A percentile compares a stretch with the other conserved stretches of the same genome.
Evolutionary conservation across 2,113 vertebrate species (phyloP).

Genomic region (Brienomyrus longianalis): DNA sequence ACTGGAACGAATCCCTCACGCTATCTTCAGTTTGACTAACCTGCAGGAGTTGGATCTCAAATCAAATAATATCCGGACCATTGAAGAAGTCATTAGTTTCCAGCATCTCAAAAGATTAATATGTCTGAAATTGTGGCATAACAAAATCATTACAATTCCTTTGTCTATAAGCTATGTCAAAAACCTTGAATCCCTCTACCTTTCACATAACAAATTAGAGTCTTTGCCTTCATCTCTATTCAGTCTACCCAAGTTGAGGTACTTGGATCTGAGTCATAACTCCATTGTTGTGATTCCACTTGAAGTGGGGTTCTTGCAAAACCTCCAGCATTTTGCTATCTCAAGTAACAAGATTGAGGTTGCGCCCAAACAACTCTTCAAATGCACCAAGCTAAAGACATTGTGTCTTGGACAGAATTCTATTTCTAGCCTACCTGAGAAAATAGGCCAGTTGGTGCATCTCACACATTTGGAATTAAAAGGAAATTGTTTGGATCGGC

Average conservation of each 20-base stretch:
- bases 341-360: constrained; percentile 84
- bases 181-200: constrained; percentile 84
- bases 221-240: constrained; percentile 80
- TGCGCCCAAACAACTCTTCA: constrained; percentile 85
- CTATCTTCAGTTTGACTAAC: constrained; percentile 91
- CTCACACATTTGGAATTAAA: constrained; percentile 86
- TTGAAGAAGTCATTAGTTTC: constrained; percentile 94
- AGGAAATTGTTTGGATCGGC: constrained; percentile 86
- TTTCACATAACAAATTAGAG: constrained; percentile 93
- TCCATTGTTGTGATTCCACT: constrained; percentile 73
- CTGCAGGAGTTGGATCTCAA: constrained; percentile 93
- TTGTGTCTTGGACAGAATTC: constrained; percentile 85
- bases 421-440: constrained; percentile 76
- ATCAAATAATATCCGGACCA: constrained; percentile 86
- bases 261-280: constrained; percentile 85
- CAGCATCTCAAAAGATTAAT: constrained; percentile 92
- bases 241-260: constrained; percentile 82
- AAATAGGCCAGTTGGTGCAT: constrained; percentile 77
- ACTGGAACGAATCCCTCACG: constrained; percentile 89
- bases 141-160: constrained; percentile 89
- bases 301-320: constrained; percentile 80
- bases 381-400: constrained; percentile 85
- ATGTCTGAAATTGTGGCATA: constrained; percentile 94
- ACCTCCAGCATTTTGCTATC: constrained; percentile 85
- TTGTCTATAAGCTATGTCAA: constrained; percentile 82